Evolutionary conservation across 2,888 invertebrate species (phyloP).

Genomic region (Copidosoma aretas): DNA sequence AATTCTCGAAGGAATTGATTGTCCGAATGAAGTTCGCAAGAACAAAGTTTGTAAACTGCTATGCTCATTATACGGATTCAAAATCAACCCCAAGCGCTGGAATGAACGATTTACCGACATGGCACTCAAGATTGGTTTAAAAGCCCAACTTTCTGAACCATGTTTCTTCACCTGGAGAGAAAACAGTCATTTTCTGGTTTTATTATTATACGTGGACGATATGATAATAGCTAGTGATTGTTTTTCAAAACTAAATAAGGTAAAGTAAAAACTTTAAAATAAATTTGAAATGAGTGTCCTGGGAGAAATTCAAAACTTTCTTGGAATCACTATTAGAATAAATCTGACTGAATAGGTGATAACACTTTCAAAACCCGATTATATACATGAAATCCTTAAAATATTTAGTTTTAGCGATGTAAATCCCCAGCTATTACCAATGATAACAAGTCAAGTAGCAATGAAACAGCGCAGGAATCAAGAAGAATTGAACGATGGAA

Average conservation of each 20-base stretch:
- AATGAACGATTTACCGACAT: slow-evolving; percentile 32
- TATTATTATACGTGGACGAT: slow-evolving; percentile 14
- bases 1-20: slow-evolving; percentile 32
- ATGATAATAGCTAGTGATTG: slow-evolving; percentile 2
- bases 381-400: too few relatives aligned
- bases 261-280: slow-evolving; percentile 22
- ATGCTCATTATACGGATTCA: slow-evolving; percentile 35
- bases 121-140: slow-evolving; percentile 30
- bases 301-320: too few relatives aligned
- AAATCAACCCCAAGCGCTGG: slow-evolving; percentile 35
- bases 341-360: too few relatives aligned
- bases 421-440: too few relatives aligned
- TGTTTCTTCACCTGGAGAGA: slow-evolving; percentile 33
- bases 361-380: too few relatives aligned
- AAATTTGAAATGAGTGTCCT: slow-evolving; percentile 42
- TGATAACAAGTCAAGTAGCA: too few relatives aligned
- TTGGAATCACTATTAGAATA: too few relatives aligned
- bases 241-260: background rate
- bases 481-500: too few relatives aligned
- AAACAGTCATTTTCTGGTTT: background rate
- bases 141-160: slow-evolving; percentile 32
- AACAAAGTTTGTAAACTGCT: slow-evolving; percentile 37
- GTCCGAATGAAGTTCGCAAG: background rate
- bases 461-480: too few relatives aligned
- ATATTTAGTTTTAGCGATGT: too few relatives aligned